Evolutionary conservation across 2,888 invertebrate genomes (phyloP), one percentile per base, ranked within the genome.

Genomic region (Dione vanillae): DNA sequence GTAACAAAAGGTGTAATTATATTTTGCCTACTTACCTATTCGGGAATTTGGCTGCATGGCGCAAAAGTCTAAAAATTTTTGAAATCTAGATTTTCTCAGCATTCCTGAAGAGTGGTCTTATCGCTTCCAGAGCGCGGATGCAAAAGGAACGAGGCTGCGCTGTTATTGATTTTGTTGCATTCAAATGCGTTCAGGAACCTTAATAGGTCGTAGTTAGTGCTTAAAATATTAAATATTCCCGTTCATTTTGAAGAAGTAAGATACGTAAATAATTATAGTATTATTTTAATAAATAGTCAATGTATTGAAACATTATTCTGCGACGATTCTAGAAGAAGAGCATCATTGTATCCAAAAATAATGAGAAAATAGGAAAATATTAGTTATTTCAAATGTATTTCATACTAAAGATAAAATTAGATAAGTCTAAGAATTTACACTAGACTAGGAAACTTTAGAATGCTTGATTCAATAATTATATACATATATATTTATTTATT

Each of bases 121-220:
- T 37, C 54, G 37, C 54, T 56, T 37, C 54, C 37, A 56, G 37
- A 16, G 54, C 54, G 11, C 54, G 16, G 37, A 56, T 56, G 54
- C 54, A 37, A 56, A 56, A 56, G 54, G 37, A 37, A 37, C 54
- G 35, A 56, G 16, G 54, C 54, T 56, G 54, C 37, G 37, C 37
- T 6, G 1, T 16, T 37, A 56, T 56, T 35, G 54, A 16, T 11
- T 16, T 56, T 5, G 37, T 16, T 37, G 54, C 54, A 56, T 37
- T 37, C 6, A 10, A 11, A 56, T 56, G 54, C 54, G 54, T 37
- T n/a, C 37, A 10, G 54, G 11, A 37, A 37, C 5, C n/a, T 37
- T 37, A n/a, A 37, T n/a, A 11, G 9, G 6, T n/a, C n/a, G n/a
- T 27, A 10, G 54, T 10, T 37, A 11, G 16, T 37, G 7, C 0